Evolutionary conservation across 2,797 vertebrate species (phyloP), one percentile per base, ranked within the genome.

Genomic region (Pogoniulus pusillus): DNA sequence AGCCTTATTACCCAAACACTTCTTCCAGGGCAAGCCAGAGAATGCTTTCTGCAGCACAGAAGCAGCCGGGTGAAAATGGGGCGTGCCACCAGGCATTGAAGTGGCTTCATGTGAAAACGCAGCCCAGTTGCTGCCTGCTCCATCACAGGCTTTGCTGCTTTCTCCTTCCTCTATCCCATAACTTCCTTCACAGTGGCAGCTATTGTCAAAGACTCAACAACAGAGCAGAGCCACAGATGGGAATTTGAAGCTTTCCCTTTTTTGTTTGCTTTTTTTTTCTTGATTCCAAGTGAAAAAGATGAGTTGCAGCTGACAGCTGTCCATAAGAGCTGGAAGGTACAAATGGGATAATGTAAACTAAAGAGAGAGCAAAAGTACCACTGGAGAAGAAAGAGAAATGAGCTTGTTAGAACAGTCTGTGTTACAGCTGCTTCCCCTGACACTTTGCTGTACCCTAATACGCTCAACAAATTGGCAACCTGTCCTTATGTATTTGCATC

Each of bases 401-500:
- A 98, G 98, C 99, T 99, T 99, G 98, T 99, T 99, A 99, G 98
- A 98, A 97, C 95, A 96, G 96, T 95, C 97, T 98, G 98, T 97
- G 98, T 99, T 98, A 98, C 95, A 92, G 98, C 94, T 96, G 96
- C 98, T 97, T 98, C 97, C 97, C 98, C 97, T 98, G 97, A 97
- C 98, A 92, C 97, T 98, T 98, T 97, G 97, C 97, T 97, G 97
- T 98, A 97, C 97, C 97, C 97, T 98, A 98, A 98, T 98, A 98
- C 92, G 97, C 96, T 97, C 97, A 96, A 98, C 98, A 99, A 99
- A 99, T 99, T 99, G 98, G 98, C 98, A 98, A 98, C 97, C 97
- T 98, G 97, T 97, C 96, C 98, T 99, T 98, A 97, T 98, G 97
- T 98, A 99, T 99, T 99, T 99, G 98, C 98, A 99, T 99, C 97